Evolutionary conservation across 2,113 vertebrate species (phyloP).

Genomic region (Tachuris rubrigastra): DNA sequence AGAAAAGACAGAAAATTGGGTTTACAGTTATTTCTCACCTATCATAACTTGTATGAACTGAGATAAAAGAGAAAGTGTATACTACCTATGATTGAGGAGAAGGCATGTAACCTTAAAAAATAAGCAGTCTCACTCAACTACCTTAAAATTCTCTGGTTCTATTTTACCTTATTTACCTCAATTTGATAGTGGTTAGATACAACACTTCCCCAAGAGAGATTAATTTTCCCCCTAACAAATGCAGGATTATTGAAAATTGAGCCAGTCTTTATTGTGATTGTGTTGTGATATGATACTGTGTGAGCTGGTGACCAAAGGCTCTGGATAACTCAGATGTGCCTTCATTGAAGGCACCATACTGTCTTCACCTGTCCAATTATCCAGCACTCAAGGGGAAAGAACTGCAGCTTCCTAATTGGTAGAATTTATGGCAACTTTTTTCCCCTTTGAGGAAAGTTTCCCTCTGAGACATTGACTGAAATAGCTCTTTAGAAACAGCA

Average conservation of each 20-base stretch:
- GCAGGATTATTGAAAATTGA: slow-evolving; percentile 18
- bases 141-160: not conserved
- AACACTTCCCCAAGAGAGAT: not conserved
- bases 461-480: not conserved
- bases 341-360: slow-evolving; percentile 7
- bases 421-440: slow-evolving; percentile 17
- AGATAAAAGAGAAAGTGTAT: not conserved
- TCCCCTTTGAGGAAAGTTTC: not conserved
- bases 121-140: not conserved
- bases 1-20: not conserved
- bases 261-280: not conserved
- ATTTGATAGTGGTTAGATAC: not conserved
- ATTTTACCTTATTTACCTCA: not conserved
- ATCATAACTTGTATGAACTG: not conserved
- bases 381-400: not conserved
- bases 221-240: not conserved
- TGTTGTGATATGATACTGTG: not conserved
- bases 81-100: not conserved
- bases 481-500: not conserved
- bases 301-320: not conserved
- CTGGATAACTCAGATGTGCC: not conserved
- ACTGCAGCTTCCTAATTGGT: slow-evolving; percentile 21
- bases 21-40: not conserved
- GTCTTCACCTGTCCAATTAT: slow-evolving; percentile 38
- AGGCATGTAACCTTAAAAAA: not conserved